These are phyloP conservation scores for Sebastes aleutianus DNA, from an alignment of 2,797 vertebrate species.

Conservation along the genomic window DNA sequence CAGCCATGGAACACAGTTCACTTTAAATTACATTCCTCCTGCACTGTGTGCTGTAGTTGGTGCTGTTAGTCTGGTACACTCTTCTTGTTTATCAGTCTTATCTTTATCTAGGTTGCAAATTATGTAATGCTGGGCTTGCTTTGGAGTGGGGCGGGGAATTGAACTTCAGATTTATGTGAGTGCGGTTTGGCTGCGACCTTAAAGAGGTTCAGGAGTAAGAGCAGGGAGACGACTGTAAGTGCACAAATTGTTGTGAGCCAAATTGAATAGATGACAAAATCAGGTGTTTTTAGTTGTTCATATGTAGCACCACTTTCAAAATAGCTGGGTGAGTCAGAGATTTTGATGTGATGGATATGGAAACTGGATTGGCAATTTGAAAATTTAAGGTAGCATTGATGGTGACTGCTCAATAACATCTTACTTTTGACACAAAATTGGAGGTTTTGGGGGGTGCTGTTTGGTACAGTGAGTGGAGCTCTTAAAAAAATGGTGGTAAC, in stretches of 20 bases:
- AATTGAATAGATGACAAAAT: not conserved
- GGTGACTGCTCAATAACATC: not conserved
- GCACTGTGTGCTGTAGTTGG: not conserved
- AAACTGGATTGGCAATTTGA: not conserved
- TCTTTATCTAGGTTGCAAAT: not conserved
- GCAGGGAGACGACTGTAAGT: not conserved
- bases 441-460: not conserved
- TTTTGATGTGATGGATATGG: not conserved
- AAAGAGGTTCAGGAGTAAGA: not conserved
- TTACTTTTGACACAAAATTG: not conserved
- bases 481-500: too few relatives aligned
- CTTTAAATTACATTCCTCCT: not conserved
- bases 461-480: not conserved
- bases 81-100: not conserved
- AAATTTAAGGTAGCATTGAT: not conserved
- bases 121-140: not conserved
- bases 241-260: not conserved
- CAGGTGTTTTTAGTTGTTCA: not conserved
- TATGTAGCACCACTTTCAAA: not conserved
- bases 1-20: not conserved
- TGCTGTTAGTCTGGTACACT: not conserved
- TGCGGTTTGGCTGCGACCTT: not conserved
- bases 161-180: not conserved
- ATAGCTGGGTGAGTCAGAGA: not conserved
- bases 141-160: not conserved